phyloP scores from a whole-genome alignment of 2,113 vertebrate species.

The Piprites chloris region DNA sequence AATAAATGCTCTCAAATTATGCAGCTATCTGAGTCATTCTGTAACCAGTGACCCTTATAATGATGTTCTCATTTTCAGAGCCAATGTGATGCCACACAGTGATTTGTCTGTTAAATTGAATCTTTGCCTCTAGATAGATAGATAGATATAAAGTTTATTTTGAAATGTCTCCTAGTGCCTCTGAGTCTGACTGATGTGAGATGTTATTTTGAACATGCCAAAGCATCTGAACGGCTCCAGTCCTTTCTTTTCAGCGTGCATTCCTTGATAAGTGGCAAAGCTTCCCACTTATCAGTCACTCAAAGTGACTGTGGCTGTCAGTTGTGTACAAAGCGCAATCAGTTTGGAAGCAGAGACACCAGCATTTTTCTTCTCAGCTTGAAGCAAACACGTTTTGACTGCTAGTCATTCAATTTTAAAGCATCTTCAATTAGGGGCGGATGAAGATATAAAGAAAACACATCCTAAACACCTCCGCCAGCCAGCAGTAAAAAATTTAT shows the following conservation, averaged over 20 bases:
- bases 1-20: not conserved
- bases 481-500: slow-evolving; percentile 74
- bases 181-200: slow-evolving; percentile 79
- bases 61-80: not conserved
- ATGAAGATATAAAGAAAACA: slow-evolving; percentile 83
- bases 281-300: slow-evolving; percentile 85
- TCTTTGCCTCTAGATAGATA: slow-evolving; percentile 49
- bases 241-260: slow-evolving; percentile 75
- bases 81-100: not conserved
- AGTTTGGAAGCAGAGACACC: slow-evolving; percentile 79
- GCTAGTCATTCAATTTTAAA: slow-evolving; percentile 86
- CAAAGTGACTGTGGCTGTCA: slow-evolving; percentile 84
- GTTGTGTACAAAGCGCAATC: slow-evolving; percentile 82
- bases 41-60: slow-evolving; percentile 20
- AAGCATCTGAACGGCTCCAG: slow-evolving; percentile 70
- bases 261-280: slow-evolving; percentile 80
- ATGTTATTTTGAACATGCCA: slow-evolving; percentile 83
- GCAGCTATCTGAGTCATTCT: slow-evolving; percentile 12
- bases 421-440: slow-evolving; percentile 83
- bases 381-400: slow-evolving; percentile 85
- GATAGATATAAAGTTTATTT: slow-evolving; percentile 65
- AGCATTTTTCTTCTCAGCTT: slow-evolving; percentile 84
- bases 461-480: slow-evolving; percentile 78
- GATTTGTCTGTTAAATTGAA: slow-evolving; percentile 57
- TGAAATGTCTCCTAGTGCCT: slow-evolving; percentile 69